Percentiles rank a stretch among this genome's conserved stretches.
These are phyloP conservation scores for Oikopleura albicans DNA, from an alignment of 23 tunicate species.

Conservation along the genomic window DNA sequence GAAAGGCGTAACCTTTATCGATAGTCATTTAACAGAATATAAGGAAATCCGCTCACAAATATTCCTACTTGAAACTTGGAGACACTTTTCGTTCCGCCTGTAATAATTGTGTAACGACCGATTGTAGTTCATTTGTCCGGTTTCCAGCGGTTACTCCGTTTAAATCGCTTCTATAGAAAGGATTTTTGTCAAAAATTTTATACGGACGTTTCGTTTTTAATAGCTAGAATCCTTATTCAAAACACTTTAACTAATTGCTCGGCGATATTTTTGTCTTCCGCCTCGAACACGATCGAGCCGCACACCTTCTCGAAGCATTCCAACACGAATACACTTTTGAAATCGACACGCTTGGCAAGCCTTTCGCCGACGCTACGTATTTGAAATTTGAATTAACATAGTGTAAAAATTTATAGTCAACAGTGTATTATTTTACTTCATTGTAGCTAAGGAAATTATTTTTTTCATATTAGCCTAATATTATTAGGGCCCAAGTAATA, in stretches of 20 bases:
- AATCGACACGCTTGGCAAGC: slow-evolving; percentile 94
- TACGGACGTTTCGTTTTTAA: too few species aligned
- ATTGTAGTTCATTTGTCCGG: neutral
- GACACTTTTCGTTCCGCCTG: slow-evolving; percentile 14
- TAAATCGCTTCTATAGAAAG: neutral
- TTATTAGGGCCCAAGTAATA: too few species aligned
- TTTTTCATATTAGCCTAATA: too few species aligned
- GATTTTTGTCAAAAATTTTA: too few species aligned
- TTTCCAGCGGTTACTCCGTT: neutral
- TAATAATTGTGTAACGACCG: neutral
- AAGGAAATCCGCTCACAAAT: too few species aligned
- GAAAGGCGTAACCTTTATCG: too few species aligned
- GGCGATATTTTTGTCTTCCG: slow-evolving; percentile 65
- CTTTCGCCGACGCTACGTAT: slow-evolving; percentile 69
- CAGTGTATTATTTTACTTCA: too few species aligned
- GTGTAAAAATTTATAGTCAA: too few species aligned
- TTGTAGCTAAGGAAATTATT: too few species aligned
- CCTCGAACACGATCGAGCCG: slow-evolving; percentile 91
- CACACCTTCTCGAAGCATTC: slow-evolving; percentile 94
- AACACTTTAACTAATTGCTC: neutral
- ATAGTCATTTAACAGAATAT: too few species aligned
- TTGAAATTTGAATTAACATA: too few species aligned
- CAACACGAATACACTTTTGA: slow-evolving; percentile 73
- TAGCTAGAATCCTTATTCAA: too few species aligned
- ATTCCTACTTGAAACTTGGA: neutral